Base-by-base conservation (phyloP, 2,888 invertebrate genomes). In the Synanthedon tipuliformis region DNA sequence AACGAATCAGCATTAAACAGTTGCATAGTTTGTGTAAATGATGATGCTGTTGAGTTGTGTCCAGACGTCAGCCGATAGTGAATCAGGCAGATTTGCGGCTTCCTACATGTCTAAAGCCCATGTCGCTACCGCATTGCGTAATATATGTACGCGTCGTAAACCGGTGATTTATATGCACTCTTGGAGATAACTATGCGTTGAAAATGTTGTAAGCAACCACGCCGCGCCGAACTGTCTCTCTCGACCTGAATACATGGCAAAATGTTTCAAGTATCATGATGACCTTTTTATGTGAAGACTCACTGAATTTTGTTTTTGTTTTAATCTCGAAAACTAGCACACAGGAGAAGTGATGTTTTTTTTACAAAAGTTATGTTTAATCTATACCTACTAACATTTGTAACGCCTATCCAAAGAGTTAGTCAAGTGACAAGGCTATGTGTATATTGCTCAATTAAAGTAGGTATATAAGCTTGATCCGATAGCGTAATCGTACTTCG, bases 141-240 rank as follows among this genome's bases (percentile, higher is more conserved):
- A 78, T 61, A 50, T 40, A 51, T 50, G 18, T 12, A 50, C 57
- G 56, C 57, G 55, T 61, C 58, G 58, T 55, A 58, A 60, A 51
- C 59, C 57, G 52, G 62, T 69, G 66, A 73, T 72, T 71, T 74
- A 72, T 74, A 72, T 64, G 55, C 56, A 57, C 60, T 65, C 59
- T 61, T 59, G 57, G 66, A 34, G 63, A 70, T 64, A 64, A 66
- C 57, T 63, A 57, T 56, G 58, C 58, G 61, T 59, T 68, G 59
- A 64, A 61, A 61, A 64, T 65, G 56, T 66, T 66, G 65, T 61
- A 62, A 65, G 60, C 57, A 54, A 54, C 56, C 58, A 51, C 64
- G 10, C 10, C 34, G 56, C 59, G 56, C 55, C 50, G 52, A 15
- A 45, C 45, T 49, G 49, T 49, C 15, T 56, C 55, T 56, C 51